Evolutionary conservation across 2,113 vertebrate species (phyloP), one percentile per base, ranked within the genome.

Genomic region (Muscicapa adusta): DNA sequence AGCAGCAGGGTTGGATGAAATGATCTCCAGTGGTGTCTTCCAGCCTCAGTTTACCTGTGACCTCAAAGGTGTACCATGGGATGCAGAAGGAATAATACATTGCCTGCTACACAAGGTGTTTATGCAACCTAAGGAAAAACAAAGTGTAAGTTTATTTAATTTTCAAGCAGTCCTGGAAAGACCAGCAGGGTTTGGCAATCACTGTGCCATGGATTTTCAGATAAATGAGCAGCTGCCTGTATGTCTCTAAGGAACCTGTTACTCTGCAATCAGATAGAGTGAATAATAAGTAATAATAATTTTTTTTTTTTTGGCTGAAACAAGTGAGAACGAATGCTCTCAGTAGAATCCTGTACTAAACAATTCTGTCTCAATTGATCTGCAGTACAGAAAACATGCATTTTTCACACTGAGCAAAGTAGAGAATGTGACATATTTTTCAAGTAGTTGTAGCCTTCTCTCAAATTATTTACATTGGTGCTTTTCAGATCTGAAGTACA

Each of bases 241-340:
- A 18, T 11, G 71, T 12, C 29, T 87, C 63, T 61, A 57, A 54
- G n/a, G 40, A 73, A 63, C 19, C 3, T 0, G 0, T 47, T 72
- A 72, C n/a, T 80, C 66, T 9, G 15, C 15, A 17, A 61, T 78
- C 66, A 76, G 31, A 38, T 12, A 8, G 10, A n/a, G 31, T 29
- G 26, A 77, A 51, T 36, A 73, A 60, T 33, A 47, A 29, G 8
- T 26, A 73, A 76, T 38, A n/a, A 60, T 51, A 10, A 5, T 28
- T 8, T 58, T 82, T 45, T 8, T 58, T 82, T 45, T 89, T 43
- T 56, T 28, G 17, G 9, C 13, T 73, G 29, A 65, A 38, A 70
- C 17, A 43, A 29, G 24, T 0, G 6, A 77, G 20, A 88, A 48
- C 0, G 0, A 24, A 25, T 84, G 61, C 14, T 24, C 45, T 77